phyloP scores from a whole-genome alignment of 2,113 vertebrate species.

The Bos javanicus region DNA sequence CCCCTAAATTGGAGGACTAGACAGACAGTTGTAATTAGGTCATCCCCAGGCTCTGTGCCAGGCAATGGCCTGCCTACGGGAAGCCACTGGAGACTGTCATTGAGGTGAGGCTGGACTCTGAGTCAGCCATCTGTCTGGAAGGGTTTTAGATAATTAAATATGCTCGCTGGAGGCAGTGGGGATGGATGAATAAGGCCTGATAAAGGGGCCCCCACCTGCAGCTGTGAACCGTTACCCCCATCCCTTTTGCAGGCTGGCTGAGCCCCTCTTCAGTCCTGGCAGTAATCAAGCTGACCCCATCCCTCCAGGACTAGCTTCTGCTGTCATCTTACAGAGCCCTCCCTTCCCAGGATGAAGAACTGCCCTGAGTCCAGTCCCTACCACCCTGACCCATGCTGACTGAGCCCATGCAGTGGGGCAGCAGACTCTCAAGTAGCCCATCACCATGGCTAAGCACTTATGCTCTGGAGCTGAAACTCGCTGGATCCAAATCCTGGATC shows the following conservation, averaged over 20 bases:
- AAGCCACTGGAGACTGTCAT: background rate
- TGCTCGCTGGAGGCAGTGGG: background rate
- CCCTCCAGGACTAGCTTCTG: background rate
- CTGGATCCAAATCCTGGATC: background rate
- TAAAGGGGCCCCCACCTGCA: background rate
- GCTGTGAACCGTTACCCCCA: background rate
- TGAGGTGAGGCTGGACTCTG: background rate
- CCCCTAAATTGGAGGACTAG: background rate
- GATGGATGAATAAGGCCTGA: accelerated
- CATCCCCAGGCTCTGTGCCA: background rate
- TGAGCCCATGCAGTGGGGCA: background rate
- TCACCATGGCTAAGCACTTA: accelerated
- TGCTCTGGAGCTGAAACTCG: background rate
- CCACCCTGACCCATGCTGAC: background rate
- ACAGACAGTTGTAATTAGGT: background rate
- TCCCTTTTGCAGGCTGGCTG: background rate
- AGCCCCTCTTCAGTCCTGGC: background rate
- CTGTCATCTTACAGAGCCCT: background rate
- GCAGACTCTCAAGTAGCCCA: background rate
- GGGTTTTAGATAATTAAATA: background rate
- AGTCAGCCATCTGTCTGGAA: background rate
- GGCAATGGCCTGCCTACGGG: background rate
- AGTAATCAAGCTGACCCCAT: background rate
- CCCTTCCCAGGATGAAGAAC: background rate
- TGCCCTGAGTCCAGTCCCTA: background rate